Percentiles rank a stretch among this genome's conserved stretches.
These are phyloP conservation scores for Phyllotis vaccarum DNA, from an alignment of 2,797 vertebrate genomes.

Conservation along the genomic window DNA sequence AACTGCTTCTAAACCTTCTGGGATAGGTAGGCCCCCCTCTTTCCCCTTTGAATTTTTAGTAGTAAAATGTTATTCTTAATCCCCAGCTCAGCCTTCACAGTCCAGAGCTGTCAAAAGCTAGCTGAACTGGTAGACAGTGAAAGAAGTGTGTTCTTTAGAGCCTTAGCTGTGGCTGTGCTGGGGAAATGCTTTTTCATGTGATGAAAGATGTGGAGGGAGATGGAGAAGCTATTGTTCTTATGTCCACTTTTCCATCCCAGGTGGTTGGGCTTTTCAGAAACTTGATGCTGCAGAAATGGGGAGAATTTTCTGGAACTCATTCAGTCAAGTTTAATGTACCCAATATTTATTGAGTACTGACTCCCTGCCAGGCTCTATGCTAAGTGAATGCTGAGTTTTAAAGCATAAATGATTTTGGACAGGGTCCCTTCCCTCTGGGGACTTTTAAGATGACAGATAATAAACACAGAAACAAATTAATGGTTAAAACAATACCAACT, in stretches of 20 bases:
- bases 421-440: constrained; percentile 1
- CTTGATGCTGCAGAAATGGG: constrained; percentile 16
- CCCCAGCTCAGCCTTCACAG: neutral
- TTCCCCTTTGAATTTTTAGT: neutral
- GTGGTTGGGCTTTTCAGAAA: neutral
- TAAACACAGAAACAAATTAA: constrained; percentile 49
- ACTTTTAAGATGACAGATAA: constrained; percentile 54
- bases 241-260: neutral
- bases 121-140: neutral
- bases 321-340: constrained; percentile 15
- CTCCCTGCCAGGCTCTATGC: neutral
- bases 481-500: neutral
- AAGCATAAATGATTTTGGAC: constrained; percentile 36
- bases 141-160: neutral
- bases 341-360: neutral
- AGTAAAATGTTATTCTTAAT: neutral
- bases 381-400: constrained; percentile 21
- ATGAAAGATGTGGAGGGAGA: neutral
- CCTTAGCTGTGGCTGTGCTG: neutral
- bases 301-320: constrained; percentile 21
- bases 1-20: too few species aligned
- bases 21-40: neutral
- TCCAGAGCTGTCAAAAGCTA: neutral
- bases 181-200: neutral
- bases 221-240: neutral